Base-by-base conservation (phyloP, 1,140 invertebrate species). In the Drosophila prosaltans region DNA sequence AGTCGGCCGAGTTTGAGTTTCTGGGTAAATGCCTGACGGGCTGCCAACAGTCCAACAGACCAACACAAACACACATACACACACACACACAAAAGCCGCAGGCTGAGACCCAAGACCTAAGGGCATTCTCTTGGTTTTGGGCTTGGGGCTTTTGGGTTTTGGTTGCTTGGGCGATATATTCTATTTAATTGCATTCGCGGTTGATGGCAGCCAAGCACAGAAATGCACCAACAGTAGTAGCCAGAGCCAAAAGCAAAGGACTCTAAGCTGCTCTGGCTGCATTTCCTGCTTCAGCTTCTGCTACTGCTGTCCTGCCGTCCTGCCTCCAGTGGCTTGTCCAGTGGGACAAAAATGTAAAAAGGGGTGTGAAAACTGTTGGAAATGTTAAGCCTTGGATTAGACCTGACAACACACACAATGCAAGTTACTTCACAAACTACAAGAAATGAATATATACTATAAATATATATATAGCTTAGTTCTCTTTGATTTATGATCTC, bases 161-260 rank as follows among this genome's bases (percentile, higher is more conserved):
- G 45, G 45, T 51, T 51, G 36, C 36, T 57, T 64, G 45, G 61
- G 65, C 83, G 65, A 88, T 86, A 86, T 86, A 88, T 86, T 86
- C 83, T 74, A 83, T 86, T 86, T 86, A 86, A 86, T 86, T 86
- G 83, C 83, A 83, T 83, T 83, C 76, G 83, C 65, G 83, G 76
- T 67, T 71, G 80, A 45, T 69, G 58, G 72, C 60, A 65, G 40
- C 70, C 67, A 60, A 67, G 61, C 55, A 59, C 72, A 69, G n/a
- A 32, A 43, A 59, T 57, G 51, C 43, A 36, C 16, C 41, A 21
- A 28, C 61, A 32, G 60, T 41, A 32, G 60, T 41, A 21, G 45
- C 45, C 16, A 8, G 7, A 39, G 57, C 16, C 16, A 54, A 30
- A 48, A 43, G 36, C 39, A 62, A 55, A 65, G 73, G 68, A 71